Evolutionary conservation across 2,113 vertebrate species (phyloP).

Genomic region (Macrotis lagotis): DNA sequence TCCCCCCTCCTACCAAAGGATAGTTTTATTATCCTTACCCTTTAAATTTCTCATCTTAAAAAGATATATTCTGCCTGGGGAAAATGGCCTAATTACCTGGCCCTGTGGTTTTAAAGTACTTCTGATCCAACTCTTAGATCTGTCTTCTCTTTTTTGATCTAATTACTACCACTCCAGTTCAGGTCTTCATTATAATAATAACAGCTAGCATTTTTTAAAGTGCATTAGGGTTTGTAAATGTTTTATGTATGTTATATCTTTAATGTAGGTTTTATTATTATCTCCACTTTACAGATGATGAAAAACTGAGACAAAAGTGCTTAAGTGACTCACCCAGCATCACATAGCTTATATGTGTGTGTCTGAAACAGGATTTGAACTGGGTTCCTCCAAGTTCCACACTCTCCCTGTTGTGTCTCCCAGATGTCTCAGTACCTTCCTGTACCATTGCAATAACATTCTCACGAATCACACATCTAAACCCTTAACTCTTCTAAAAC

Average conservation of each 20-base stretch:
- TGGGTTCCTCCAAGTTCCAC: not conserved
- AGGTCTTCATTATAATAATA: not conserved
- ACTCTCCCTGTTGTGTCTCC: not conserved
- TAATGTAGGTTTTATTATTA: not conserved
- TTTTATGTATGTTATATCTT: not conserved
- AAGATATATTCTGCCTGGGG: not conserved
- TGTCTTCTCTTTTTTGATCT: not conserved
- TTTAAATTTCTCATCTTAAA: not conserved
- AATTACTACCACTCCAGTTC: not conserved
- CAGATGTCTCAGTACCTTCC: not conserved
- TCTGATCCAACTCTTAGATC: not conserved
- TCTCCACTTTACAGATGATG: not conserved
- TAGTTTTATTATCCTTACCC: not conserved
- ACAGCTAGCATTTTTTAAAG: not conserved
- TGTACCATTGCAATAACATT: not conserved
- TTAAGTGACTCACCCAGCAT: not conserved
- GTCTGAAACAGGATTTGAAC: too few species aligned
- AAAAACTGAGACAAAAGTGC: not conserved
- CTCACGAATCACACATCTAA: not conserved
- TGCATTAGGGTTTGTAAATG: not conserved
- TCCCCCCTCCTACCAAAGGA: too few species aligned
- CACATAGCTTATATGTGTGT: not conserved
- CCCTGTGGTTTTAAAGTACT: not conserved
- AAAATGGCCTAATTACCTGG: not conserved
- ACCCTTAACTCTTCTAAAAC: not conserved